Evolutionary conservation across 2,888 invertebrate species (phyloP).

Genomic region (Apantesis nais): DNA sequence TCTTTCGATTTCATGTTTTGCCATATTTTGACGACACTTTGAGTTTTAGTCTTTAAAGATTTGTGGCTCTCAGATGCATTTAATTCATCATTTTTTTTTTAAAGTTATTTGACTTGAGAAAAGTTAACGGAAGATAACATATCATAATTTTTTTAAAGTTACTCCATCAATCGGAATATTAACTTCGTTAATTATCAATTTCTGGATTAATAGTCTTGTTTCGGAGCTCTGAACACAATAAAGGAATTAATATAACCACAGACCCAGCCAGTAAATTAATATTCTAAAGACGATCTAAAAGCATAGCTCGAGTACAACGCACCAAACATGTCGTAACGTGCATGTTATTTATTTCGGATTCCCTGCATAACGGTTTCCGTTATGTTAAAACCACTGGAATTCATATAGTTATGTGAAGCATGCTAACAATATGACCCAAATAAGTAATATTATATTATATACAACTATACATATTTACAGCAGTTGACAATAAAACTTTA

Average conservation of each 20-base stretch:
- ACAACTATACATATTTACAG: background rate
- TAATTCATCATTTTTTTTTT: no score
- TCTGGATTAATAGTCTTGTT: no score
- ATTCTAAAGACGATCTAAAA: constrained; percentile 65
- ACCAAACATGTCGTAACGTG: constrained; percentile 57
- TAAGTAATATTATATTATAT: background rate
- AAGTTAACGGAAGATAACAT: no score
- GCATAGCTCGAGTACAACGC: constrained; percentile 55
- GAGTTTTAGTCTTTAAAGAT: no score
- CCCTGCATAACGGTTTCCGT: constrained; percentile 70
- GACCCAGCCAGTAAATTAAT: constrained; percentile 53
- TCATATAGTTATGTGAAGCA: constrained; percentile 52
- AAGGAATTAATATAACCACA: background rate
- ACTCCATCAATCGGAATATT: no score
- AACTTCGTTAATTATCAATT: no score
- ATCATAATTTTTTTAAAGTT: no score
- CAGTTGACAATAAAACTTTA: background rate
- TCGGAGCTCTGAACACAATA: no score
- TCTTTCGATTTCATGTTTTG: no score
- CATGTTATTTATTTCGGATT: constrained; percentile 71
- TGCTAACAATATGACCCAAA: constrained; percentile 51
- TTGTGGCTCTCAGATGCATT: no score
- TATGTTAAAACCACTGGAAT: constrained; percentile 65
- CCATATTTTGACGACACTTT: no score
- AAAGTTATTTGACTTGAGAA: no score